Evolutionary conservation across 1,140 invertebrate genomes (phyloP).

Genomic region (Coptotermes formosanus): DNA sequence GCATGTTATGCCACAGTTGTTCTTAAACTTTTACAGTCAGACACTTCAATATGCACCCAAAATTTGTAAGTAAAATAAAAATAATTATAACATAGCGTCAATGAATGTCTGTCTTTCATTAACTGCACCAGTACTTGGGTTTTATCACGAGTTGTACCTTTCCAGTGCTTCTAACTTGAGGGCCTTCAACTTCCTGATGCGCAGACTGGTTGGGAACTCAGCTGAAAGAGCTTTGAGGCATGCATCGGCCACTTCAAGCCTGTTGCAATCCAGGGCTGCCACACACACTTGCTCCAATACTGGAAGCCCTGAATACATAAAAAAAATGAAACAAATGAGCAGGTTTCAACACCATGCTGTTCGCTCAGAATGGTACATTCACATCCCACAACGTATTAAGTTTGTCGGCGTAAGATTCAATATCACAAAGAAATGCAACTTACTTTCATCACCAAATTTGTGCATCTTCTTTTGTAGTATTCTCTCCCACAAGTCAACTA

Average conservation of each 20-base stretch:
- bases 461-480: constrained; percentile 69
- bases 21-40: no score
- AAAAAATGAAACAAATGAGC: neutral
- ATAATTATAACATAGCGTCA: no score
- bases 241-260: constrained; percentile 71
- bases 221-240: constrained; percentile 74
- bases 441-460: constrained; percentile 91
- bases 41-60: no score
- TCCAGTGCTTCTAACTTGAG: constrained; percentile 86
- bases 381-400: neutral
- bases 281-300: constrained; percentile 91
- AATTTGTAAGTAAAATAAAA: no score
- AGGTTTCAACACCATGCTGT: neutral
- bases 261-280: constrained; percentile 86
- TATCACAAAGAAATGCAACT: constrained; percentile 40
- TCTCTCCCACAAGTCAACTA: constrained; percentile 83
- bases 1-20: no score
- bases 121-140: no score
- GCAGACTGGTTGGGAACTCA: constrained; percentile 87
- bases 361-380: neutral
- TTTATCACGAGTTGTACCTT: constrained; percentile 55
- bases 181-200: constrained; percentile 83
- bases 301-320: constrained; percentile 67
- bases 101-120: no score
- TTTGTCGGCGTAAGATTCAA: neutral